phyloP scores from a whole-genome alignment of 2,797 vertebrate genomes.

The Chelon labrosus region DNA sequence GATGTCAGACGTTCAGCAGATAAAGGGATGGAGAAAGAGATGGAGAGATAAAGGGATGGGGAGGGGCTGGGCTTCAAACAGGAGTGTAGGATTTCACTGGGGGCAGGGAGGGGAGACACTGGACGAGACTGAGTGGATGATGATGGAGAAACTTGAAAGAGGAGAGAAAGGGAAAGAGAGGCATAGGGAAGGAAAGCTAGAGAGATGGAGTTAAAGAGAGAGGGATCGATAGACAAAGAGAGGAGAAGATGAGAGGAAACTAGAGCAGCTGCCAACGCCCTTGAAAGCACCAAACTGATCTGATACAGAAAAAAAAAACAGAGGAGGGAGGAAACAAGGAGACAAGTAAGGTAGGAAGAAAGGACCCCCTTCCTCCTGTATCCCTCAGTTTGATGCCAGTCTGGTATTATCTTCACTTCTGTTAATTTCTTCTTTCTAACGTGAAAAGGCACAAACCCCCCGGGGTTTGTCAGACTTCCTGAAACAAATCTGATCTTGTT shows the following conservation, averaged over 20 bases:
- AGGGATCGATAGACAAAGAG: constrained; percentile 19
- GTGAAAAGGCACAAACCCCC: background rate
- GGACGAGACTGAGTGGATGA: constrained; percentile 12
- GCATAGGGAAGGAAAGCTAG: background rate
- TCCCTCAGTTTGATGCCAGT: background rate
- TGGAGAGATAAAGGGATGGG: constrained; percentile 6
- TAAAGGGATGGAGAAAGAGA: constrained; percentile 24
- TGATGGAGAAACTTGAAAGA: constrained; percentile 40
- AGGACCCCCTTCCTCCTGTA: background rate
- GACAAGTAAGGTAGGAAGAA: background rate
- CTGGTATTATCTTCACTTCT: background rate
- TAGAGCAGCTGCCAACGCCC: constrained; percentile 42
- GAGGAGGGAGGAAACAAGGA: background rate
- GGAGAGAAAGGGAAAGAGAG: background rate
- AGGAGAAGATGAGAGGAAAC: constrained; percentile 33
- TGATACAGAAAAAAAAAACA: constrained; percentile 7
- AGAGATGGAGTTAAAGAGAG: background rate
- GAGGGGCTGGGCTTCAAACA: constrained; percentile 20
- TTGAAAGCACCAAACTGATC: constrained; percentile 53
- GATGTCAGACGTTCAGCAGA: constrained; percentile 45
- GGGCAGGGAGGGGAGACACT: background rate
- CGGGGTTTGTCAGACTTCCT: background rate
- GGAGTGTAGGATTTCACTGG: constrained; percentile 11
- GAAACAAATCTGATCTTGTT: too few relatives aligned
- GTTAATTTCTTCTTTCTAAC: background rate